Conservation (phyloP, 2,113 vertebrate genomes). For the Phyllostomus discolor region DNA sequence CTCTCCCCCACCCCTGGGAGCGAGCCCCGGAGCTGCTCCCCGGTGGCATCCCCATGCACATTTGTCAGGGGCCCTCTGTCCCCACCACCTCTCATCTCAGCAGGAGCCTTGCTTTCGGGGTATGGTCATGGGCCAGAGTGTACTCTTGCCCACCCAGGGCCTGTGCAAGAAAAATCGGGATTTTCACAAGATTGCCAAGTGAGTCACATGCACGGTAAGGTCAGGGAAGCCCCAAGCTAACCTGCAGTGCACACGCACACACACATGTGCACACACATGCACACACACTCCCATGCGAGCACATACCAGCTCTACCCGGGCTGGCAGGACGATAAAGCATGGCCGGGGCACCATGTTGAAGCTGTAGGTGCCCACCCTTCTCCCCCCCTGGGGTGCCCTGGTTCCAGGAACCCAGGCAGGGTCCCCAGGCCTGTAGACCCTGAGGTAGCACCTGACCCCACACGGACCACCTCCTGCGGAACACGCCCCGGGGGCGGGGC, state of each 20-base stretch:
- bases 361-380: neutral
- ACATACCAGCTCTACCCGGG: neutral
- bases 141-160: neutral
- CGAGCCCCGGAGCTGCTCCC: too few species aligned
- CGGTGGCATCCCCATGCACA: too few species aligned
- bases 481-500: neutral
- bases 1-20: too few species aligned
- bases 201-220: neutral
- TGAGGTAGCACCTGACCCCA: neutral
- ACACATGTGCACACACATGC: too few species aligned
- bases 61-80: too few species aligned
- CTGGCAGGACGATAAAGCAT: neutral
- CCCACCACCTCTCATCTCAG: too few species aligned
- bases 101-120: too few species aligned
- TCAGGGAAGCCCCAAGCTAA: too few species aligned
- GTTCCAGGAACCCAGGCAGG: neutral
- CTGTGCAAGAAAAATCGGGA: neutral
- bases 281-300: too few species aligned
- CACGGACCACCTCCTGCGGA: neutral
- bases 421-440: neutral
- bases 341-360: neutral
- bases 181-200: neutral
- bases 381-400: neutral
- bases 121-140: too few species aligned
- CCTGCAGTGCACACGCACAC: too few species aligned